A percentile compares a stretch with the other conserved stretches of the same genome.
phyloP scores from a whole-genome alignment of 1,140 invertebrate genomes.

The Zaprionus vittiger region DNA sequence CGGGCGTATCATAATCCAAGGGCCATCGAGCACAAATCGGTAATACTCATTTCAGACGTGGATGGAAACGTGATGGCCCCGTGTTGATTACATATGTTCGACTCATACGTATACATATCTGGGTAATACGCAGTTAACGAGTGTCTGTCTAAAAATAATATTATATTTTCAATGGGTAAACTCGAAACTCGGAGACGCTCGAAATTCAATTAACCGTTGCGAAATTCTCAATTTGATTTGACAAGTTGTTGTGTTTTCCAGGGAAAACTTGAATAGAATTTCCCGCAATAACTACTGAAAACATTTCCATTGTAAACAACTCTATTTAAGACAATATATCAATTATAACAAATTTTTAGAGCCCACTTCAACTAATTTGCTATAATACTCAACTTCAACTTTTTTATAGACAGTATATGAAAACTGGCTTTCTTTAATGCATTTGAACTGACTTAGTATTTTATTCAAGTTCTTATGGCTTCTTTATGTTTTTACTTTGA shows the following conservation, averaged over 20 bases:
- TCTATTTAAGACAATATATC: not conserved
- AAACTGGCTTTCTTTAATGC: not conserved
- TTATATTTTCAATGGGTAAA: conserved; percentile 6
- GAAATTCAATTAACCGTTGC: conserved; percentile 1
- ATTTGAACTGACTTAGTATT: not conserved
- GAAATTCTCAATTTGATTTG: conserved; percentile 5
- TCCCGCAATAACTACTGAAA: not conserved
- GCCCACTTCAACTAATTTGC: not conserved
- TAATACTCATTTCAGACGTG: conserved; percentile 11
- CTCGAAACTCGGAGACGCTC: conserved; percentile 3
- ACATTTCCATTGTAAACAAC: not conserved
- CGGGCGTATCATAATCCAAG: conserved; percentile 24
- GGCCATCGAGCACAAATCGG: conserved; percentile 28
- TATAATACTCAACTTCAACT: not conserved
- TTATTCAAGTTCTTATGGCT: not conserved
- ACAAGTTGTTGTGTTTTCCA: not conserved
- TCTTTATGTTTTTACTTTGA: not conserved
- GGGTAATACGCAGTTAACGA: conserved; percentile 55
- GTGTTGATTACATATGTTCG: conserved; percentile 24
- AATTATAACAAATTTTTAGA: not conserved
- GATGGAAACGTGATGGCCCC: conserved; percentile 27
- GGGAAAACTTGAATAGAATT: not conserved
- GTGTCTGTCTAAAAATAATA: conserved; percentile 15
- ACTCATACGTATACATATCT: not conserved
- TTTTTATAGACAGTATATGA: no score